These are phyloP conservation scores for Xiphorhynchus erythropygius DNA, from an alignment of 2,797 vertebrate species.

Conservation along the genomic window DNA sequence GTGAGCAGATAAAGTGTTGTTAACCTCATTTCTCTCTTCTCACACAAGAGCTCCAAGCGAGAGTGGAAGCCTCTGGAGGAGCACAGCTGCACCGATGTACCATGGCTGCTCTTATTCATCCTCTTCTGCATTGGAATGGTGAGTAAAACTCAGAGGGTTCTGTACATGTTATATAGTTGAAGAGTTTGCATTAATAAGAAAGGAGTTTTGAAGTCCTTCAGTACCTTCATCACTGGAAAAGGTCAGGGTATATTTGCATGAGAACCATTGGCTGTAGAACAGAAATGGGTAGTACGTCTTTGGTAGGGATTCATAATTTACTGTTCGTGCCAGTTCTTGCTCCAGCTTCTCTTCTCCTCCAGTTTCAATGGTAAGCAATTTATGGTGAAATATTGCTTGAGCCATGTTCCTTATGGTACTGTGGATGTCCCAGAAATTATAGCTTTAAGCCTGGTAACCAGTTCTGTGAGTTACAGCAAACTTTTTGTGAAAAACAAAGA, in stretches of 20 bases:
- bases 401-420: background rate
- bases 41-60: conserved; percentile 89
- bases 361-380: background rate
- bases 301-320: background rate
- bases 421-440: background rate
- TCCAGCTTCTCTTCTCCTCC: background rate
- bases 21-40: conserved; percentile 43
- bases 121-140: conserved; percentile 97
- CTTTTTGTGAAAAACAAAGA: background rate
- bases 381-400: background rate
- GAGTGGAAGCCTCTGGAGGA: conserved; percentile 97
- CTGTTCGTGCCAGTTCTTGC: background rate
- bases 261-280: background rate
- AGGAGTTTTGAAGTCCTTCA: background rate
- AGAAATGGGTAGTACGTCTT: background rate
- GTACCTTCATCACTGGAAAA: background rate
- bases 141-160: conserved; percentile 61
- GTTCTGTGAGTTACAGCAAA: background rate
- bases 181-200: background rate
- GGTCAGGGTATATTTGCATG: background rate
- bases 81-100: conserved; percentile 95
- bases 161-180: background rate
- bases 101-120: conserved; percentile 93
- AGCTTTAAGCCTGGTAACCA: background rate
- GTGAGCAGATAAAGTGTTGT: background rate